Evolutionary conservation across 1,140 invertebrate species (phyloP).

Genomic region (Pseudomyrmex sp.): DNA sequence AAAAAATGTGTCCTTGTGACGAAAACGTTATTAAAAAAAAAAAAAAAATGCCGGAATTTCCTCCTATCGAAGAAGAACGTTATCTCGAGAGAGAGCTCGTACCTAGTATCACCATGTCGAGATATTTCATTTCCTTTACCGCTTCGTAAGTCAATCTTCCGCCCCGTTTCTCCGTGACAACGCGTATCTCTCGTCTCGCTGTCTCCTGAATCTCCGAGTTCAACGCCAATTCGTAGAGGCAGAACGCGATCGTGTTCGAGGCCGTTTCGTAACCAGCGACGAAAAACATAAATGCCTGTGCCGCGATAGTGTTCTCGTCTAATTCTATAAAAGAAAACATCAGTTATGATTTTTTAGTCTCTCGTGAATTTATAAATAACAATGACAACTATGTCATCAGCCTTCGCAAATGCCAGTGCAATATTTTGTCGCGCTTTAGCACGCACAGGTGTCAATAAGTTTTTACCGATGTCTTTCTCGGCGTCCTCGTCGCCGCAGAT

Average conservation of each 20-base stretch:
- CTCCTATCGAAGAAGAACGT: neutral
- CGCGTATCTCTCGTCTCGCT: constrained; percentile 88
- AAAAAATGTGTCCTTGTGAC: too few relatives aligned
- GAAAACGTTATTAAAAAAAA: too few relatives aligned
- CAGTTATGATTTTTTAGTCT: too few relatives aligned
- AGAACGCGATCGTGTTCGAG: constrained; percentile 88
- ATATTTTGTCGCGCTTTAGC: neutral
- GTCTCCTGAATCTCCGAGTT: constrained; percentile 89
- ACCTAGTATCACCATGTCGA: constrained; percentile 87
- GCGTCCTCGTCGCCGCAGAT: constrained; percentile 66
- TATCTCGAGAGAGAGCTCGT: constrained; percentile 55
- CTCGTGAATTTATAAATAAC: too few relatives aligned
- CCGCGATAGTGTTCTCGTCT: constrained; percentile 87
- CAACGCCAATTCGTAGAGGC: constrained; percentile 88
- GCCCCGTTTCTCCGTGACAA: constrained; percentile 81
- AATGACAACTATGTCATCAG: too few relatives aligned
- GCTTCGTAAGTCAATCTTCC: constrained; percentile 87
- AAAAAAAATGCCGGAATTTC: too few relatives aligned
- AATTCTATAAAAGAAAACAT: constrained; percentile 80
- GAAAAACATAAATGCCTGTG: constrained; percentile 90
- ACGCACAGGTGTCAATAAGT: neutral
- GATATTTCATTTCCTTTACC: constrained; percentile 87
- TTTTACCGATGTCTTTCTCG: constrained; percentile 77
- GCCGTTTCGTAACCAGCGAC: constrained; percentile 92
- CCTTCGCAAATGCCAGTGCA: neutral